phyloP scores from a whole-genome alignment of 2,797 vertebrate genomes.

The Nasua narica region DNA sequence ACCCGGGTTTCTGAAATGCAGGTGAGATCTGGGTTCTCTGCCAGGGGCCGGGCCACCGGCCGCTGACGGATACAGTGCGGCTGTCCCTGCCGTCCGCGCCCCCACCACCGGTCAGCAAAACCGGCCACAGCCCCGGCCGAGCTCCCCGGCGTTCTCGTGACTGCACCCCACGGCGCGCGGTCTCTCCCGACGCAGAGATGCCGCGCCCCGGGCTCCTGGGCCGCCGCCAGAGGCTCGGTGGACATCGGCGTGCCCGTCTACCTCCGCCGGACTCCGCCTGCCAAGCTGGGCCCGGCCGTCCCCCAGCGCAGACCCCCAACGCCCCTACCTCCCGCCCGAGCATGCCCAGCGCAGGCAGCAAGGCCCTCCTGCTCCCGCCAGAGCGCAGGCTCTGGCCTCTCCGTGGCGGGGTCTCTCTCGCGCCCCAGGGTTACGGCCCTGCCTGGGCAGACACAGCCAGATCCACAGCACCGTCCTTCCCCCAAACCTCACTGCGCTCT shows the following conservation, averaged over 20 bases:
- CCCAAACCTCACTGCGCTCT: not conserved
- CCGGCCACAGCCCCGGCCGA: not conserved
- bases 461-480: not conserved
- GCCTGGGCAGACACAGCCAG: not conserved
- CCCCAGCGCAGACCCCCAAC: not conserved
- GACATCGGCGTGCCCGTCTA: not conserved
- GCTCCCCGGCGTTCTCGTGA: not conserved
- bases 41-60: not conserved
- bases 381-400: not conserved
- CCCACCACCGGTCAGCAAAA: no score
- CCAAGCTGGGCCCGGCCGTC: not conserved
- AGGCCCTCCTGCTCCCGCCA: not conserved
- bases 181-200: not conserved
- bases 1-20: not conserved
- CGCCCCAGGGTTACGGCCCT: not conserved
- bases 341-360: not conserved
- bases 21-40: not conserved
- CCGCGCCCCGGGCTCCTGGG: rapidly evolving
- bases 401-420: no score
- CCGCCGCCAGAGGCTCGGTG: not conserved
- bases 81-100: no score
- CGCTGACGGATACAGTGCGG: no score
- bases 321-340: not conserved
- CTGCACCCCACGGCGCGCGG: rapidly evolving
- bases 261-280: not conserved